Evolutionary conservation across 2,797 vertebrate genomes (phyloP).

Genomic region (Decapterus maruadsi): DNA sequence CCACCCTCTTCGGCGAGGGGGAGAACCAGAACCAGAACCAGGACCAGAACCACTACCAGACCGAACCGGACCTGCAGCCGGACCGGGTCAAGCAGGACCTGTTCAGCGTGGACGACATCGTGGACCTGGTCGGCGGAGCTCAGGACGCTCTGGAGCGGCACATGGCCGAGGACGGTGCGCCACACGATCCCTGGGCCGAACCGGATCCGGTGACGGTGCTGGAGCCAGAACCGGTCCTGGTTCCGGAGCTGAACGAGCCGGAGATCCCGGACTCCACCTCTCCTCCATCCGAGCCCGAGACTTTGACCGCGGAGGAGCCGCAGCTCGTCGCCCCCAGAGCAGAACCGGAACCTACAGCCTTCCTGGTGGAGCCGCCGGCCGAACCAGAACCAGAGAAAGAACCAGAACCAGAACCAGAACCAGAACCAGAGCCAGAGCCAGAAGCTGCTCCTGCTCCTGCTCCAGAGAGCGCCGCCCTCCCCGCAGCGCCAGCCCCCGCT

Average conservation of each 20-base stretch:
- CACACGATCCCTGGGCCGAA: too few species aligned
- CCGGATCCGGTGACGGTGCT: slow-evolving; percentile 5
- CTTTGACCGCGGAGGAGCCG: neutral
- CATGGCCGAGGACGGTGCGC: slow-evolving; percentile 64
- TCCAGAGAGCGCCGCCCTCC: too few species aligned
- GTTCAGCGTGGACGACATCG: slow-evolving; percentile 72
- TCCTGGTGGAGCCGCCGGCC: slow-evolving; percentile 40
- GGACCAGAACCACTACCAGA: slow-evolving; percentile 60
- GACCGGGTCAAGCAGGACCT: slow-evolving; percentile 53
- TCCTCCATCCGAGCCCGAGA: slow-evolving; percentile 1
- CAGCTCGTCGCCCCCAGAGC: slow-evolving; percentile 53
- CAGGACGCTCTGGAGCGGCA: slow-evolving; percentile 78
- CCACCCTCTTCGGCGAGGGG: slow-evolving; percentile 70
- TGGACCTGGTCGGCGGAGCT: slow-evolving; percentile 83
- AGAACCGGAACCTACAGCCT: slow-evolving; percentile 60
- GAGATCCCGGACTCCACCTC: slow-evolving; percentile 66
- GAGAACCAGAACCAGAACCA: neutral
- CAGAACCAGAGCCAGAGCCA: too few species aligned
- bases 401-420: too few species aligned
- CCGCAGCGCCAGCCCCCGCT: too few species aligned
- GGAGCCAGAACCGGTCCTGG: slow-evolving; percentile 7
- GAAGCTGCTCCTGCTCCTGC: too few species aligned
- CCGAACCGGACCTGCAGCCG: slow-evolving; percentile 54
- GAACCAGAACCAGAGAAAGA: neutral
- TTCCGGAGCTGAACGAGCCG: neutral